Evolutionary conservation across 2,888 invertebrate species (phyloP).

Genomic region (Synergus laeviventris): DNA sequence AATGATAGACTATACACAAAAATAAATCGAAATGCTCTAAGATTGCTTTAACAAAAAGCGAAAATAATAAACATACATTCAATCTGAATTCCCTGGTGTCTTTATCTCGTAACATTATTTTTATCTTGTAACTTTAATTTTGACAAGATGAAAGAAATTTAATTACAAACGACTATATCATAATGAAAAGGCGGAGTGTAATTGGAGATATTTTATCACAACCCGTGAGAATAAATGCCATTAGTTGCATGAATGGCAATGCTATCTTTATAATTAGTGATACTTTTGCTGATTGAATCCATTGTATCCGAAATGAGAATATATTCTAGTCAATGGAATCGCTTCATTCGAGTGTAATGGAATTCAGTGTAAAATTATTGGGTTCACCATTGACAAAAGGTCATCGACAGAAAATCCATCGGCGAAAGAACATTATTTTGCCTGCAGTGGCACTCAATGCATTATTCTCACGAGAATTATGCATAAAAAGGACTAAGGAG

Average conservation of each 20-base stretch:
- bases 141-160: constrained; percentile 1
- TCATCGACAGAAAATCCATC: constrained; percentile 28
- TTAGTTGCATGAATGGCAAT: constrained; percentile 17
- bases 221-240: constrained; percentile 23
- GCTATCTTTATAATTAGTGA: constrained; percentile 7
- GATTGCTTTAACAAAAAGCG: background rate
- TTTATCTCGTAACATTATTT: constrained; percentile 5
- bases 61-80: background rate
- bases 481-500: constrained; percentile 15
- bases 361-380: constrained; percentile 12
- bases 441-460: background rate
- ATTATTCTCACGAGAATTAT: constrained; percentile 30
- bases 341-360: constrained; percentile 5
- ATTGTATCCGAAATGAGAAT: constrained; percentile 17
- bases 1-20: background rate
- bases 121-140: constrained; percentile 22
- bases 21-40: background rate
- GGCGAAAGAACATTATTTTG: constrained; percentile 18
- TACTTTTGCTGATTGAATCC: constrained; percentile 29
- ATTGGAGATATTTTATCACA: constrained; percentile 17
- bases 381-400: background rate
- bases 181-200: constrained; percentile 5
- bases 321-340: constrained; percentile 36
- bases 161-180: constrained; percentile 8
- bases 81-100: background rate